These are phyloP conservation scores for Lycodopsis pacificus DNA, from an alignment of 2,797 vertebrate genomes.

Conservation along the genomic window DNA sequence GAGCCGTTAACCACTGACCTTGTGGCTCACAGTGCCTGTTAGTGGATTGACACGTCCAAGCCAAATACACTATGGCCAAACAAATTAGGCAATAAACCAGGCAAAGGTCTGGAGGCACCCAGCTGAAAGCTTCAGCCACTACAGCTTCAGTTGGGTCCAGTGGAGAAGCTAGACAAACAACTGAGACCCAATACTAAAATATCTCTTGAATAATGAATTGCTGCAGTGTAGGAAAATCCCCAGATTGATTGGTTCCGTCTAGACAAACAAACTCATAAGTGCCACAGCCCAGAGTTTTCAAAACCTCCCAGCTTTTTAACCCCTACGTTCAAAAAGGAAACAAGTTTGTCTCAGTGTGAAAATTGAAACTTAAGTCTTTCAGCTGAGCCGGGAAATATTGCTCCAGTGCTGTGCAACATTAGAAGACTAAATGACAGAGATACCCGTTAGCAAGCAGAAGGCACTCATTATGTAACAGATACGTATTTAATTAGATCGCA, in stretches of 20 bases:
- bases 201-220: constrained; percentile 54
- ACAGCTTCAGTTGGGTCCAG: constrained; percentile 22
- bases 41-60: constrained; percentile 55
- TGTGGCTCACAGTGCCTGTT: constrained; percentile 56
- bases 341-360: constrained; percentile 18
- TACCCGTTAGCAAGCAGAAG: constrained; percentile 52
- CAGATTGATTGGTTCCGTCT: constrained; percentile 41
- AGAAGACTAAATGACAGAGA: constrained; percentile 53
- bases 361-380: background rate
- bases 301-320: constrained; percentile 20
- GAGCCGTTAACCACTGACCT: constrained; percentile 71
- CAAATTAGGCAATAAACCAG: constrained; percentile 67
- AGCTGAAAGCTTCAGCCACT: constrained; percentile 44
- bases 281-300: constrained; percentile 1
- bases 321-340: background rate
- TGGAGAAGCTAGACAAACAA: constrained; percentile 44
- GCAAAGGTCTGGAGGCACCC: constrained; percentile 38
- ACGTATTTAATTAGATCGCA: constrained; percentile 64
- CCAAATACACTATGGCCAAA: constrained; percentile 50
- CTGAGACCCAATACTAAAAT: constrained; percentile 40
- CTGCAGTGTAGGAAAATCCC: constrained; percentile 35
- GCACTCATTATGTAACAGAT: constrained; percentile 62
- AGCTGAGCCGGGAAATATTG: constrained; percentile 3
- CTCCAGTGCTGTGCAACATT: constrained; percentile 12
- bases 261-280: constrained; percentile 40